Evolutionary conservation across 2,888 invertebrate species (phyloP).

Genomic region (Limnephilus lunatus): DNA sequence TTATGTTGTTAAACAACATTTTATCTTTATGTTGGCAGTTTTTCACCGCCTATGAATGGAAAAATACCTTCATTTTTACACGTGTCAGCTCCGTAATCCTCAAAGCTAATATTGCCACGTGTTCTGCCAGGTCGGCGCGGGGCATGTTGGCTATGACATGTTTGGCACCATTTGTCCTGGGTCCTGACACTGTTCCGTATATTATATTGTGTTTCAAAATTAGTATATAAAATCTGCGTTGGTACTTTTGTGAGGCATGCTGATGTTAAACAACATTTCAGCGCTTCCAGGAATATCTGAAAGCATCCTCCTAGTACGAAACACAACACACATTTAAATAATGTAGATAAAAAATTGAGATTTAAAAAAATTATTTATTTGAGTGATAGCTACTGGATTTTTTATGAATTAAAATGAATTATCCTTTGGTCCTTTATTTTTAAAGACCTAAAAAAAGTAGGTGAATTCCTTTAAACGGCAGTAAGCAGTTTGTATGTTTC

Average conservation of each 20-base stretch:
- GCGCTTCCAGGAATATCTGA: not conserved
- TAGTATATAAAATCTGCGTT: not conserved
- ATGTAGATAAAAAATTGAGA: no score
- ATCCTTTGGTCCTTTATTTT: no score
- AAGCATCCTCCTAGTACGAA: not conserved
- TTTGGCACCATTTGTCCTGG: not conserved
- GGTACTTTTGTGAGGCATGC: not conserved
- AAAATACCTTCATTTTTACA: slow-evolving; percentile 16
- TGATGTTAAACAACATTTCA: not conserved
- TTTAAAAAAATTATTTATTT: no score
- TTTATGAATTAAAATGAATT: no score
- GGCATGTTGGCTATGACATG: not conserved
- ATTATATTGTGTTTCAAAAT: not conserved
- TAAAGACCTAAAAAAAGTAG: no score
- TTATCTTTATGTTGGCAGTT: slow-evolving; percentile 34
- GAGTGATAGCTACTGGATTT: no score
- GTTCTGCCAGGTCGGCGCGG: not conserved
- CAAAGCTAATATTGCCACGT: not conserved
- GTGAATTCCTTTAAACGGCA: no score
- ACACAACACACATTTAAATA: no score
- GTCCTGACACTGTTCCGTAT: not conserved
- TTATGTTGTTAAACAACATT: slow-evolving; percentile 45
- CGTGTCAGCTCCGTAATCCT: slow-evolving; percentile 14
- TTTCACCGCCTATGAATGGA: not conserved
- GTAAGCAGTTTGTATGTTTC: no score